phyloP scores from a whole-genome alignment of 2,113 vertebrate genomes.

The Tragelaphus imberbis region DNA sequence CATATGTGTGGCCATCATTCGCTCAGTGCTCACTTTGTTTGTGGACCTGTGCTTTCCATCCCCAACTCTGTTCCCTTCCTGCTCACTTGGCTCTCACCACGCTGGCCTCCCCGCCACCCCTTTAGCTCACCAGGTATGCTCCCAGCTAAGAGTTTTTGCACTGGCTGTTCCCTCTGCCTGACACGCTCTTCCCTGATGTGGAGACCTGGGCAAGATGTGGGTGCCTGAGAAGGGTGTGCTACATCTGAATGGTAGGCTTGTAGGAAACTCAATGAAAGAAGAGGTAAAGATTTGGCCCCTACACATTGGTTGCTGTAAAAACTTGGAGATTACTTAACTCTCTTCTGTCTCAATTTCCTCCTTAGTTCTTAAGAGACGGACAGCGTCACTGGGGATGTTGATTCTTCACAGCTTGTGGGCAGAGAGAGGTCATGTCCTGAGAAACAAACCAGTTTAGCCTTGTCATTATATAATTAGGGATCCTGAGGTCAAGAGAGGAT shows the following conservation, averaged over 20 bases:
- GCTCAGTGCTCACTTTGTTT: neutral
- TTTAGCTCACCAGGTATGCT: neutral
- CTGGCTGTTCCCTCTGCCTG: neutral
- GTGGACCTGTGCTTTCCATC: neutral
- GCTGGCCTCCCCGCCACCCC: neutral
- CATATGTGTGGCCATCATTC: too few species aligned
- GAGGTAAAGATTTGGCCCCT: neutral
- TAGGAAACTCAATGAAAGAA: neutral
- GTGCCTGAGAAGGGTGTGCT: neutral
- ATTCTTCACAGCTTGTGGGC: neutral
- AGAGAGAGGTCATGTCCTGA: neutral
- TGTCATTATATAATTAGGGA: neutral
- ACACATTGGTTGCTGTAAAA: neutral
- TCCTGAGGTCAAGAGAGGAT: neutral
- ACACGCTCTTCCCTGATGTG: neutral
- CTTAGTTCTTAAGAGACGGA: neutral
- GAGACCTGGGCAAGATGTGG: accelerated
- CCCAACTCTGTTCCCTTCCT: neutral
- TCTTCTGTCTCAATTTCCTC: neutral
- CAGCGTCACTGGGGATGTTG: neutral
- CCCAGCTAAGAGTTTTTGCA: neutral
- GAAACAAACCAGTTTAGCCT: neutral
- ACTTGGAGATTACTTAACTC: neutral
- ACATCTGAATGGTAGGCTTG: accelerated
- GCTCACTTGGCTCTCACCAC: neutral